Percentiles rank a stretch among this genome's conserved stretches.
Conservation (phyloP, 1,140 invertebrate species). For the Drosophila triauraria region DNA sequence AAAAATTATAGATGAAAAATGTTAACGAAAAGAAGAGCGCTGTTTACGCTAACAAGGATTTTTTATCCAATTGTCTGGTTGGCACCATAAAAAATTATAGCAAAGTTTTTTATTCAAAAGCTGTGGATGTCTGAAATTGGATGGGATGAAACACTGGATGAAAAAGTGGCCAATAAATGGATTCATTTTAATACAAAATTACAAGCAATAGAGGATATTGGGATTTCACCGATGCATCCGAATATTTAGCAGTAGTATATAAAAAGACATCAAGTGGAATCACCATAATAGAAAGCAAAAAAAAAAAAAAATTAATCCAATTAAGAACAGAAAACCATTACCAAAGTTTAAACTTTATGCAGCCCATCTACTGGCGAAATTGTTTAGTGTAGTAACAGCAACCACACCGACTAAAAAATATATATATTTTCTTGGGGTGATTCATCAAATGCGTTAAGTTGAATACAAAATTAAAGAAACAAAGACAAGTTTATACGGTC, state of each 20-base stretch:
- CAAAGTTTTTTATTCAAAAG: background rate
- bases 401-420: background rate
- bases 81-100: background rate
- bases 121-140: background rate
- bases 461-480: background rate
- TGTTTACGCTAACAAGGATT: no score
- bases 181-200: no score
- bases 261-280: background rate
- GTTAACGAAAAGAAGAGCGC: no score
- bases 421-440: no score
- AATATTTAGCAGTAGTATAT: background rate
- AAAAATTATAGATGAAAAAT: background rate
- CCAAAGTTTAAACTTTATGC: background rate
- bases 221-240: no score
- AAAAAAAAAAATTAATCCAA: background rate
- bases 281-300: slow-evolving; percentile 1
- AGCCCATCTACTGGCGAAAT: background rate
- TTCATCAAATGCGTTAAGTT: background rate
- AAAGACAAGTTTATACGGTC: background rate
- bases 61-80: background rate
- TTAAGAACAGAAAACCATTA: background rate
- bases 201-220: no score
- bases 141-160: background rate
- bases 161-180: no score
- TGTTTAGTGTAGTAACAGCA: background rate